Evolutionary conservation across 2,888 invertebrate species (phyloP).

Genomic region (Stegophylla sp.): DNA sequence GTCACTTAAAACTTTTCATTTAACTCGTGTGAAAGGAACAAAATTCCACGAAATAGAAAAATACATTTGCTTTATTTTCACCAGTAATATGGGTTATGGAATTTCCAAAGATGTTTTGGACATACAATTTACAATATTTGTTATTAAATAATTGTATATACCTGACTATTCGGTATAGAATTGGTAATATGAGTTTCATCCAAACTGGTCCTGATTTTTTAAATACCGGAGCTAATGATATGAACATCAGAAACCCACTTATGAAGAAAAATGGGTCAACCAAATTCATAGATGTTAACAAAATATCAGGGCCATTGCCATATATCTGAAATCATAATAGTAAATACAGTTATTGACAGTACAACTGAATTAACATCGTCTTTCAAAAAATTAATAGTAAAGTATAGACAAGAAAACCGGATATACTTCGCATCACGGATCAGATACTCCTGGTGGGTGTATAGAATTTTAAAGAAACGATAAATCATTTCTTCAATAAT

Average conservation of each 20-base stretch:
- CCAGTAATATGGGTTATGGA: too few species aligned
- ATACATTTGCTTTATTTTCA: too few species aligned
- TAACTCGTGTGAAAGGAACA: background rate
- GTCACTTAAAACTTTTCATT: background rate
- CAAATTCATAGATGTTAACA: constrained; percentile 38
- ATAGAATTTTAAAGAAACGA: too few species aligned
- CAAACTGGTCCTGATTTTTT: background rate
- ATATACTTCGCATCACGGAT: too few species aligned
- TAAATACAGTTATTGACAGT: too few species aligned
- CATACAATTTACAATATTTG: background rate
- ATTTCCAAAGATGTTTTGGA: background rate
- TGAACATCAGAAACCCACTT: constrained; percentile 12
- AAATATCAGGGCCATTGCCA: background rate
- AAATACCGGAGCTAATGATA: background rate
- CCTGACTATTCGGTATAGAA: constrained; percentile 28
- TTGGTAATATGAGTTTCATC: background rate
- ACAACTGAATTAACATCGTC: too few species aligned
- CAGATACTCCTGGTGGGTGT: too few species aligned
- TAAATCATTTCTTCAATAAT: too few species aligned
- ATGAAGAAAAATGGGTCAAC: constrained; percentile 45
- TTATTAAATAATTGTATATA: background rate
- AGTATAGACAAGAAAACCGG: too few species aligned
- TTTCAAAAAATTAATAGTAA: too few species aligned
- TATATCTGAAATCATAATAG: constrained; percentile 5
- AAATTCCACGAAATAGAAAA: background rate